Evolutionary conservation across 2,888 invertebrate species (phyloP).

Genomic region (Dynastes hyllus): DNA sequence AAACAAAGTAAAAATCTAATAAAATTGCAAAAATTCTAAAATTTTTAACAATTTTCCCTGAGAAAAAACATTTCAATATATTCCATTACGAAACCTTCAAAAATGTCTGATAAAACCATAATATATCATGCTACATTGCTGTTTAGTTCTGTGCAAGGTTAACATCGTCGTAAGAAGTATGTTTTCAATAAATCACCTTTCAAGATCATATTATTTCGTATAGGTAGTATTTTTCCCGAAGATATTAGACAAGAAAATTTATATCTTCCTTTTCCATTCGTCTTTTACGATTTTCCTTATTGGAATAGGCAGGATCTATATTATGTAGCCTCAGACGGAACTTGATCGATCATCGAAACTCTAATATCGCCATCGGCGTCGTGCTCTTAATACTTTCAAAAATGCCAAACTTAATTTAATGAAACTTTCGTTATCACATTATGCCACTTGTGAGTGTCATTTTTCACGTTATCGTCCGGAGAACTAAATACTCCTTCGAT

Average conservation of each 20-base stretch:
- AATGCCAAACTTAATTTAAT: constrained; percentile 39
- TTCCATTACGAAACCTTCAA: not conserved
- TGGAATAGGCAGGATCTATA: not conserved
- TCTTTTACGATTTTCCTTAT: not conserved
- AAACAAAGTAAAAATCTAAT: too few species aligned
- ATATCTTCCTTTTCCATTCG: constrained; percentile 2
- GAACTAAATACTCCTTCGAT: constrained; percentile 6
- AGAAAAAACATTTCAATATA: not conserved
- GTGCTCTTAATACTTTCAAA: constrained; percentile 30
- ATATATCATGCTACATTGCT: not conserved
- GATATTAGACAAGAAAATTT: constrained; percentile 22
- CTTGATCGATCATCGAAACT: constrained; percentile 7
- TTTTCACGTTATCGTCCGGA: constrained; percentile 26
- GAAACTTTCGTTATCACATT: constrained; percentile 45
- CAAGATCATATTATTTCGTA: not conserved
- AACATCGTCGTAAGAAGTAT: not conserved
- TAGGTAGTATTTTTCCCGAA: not conserved
- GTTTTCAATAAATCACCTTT: not conserved
- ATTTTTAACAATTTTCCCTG: not conserved
- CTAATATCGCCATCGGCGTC: not conserved
- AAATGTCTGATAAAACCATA: not conserved
- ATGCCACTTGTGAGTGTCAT: constrained; percentile 41
- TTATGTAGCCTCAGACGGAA: not conserved
- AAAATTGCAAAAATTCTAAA: too few species aligned
- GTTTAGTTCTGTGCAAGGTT: not conserved